Evolutionary conservation across 2,888 invertebrate genomes (phyloP), one percentile per base, ranked within the genome.

Genomic region (Megalurothrips usitatus): DNA sequence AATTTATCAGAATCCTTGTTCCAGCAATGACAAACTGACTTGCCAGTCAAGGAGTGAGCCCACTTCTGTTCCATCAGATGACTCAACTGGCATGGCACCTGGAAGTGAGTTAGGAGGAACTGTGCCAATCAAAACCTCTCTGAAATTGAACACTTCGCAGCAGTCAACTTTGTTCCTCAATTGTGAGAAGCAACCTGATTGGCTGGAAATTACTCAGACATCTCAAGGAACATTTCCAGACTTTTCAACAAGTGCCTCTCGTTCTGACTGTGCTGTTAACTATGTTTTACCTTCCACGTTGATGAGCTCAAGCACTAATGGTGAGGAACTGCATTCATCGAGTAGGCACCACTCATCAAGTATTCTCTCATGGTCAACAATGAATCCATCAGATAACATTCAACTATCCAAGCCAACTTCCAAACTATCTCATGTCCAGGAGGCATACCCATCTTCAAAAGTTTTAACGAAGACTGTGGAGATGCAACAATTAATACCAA

Each of bases 311-410:
- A 26, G 68, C 10, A 12, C 26, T 4, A 26, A 26, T 75, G 68
- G 23, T 75, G 68, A 75, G 26, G 68, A 75, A 23, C 10, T 26
- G 26, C 23, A 12, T 75, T 26, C 68, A 26, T n/a, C 26, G 11
- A 26, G 26, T 12, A 75, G 23, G 26, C 12, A 26, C 23, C 68
- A 75, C n/a, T n/a, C 23, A 10, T 26, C 68, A 26, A 58, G n/a
- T 58, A 58, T 58, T 58, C 58, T 75, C 8, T 75, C 68, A 23
- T 75, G 68, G 68, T 75, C 68, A 75, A 75, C 68, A 75, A 26
- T 75, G 23, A 9, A 23, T 75, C 26, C 68, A 10, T 14, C 58
- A 23, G 68, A 26, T 2, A 26, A 75, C 26, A 75, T 23, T 75
- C 68, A 75, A 75, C 23, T 12, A 26, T 26, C 68, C n/a, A 26